Conservation (phyloP, 1,140 invertebrate species). For the Oryctes rhinoceros region DNA sequence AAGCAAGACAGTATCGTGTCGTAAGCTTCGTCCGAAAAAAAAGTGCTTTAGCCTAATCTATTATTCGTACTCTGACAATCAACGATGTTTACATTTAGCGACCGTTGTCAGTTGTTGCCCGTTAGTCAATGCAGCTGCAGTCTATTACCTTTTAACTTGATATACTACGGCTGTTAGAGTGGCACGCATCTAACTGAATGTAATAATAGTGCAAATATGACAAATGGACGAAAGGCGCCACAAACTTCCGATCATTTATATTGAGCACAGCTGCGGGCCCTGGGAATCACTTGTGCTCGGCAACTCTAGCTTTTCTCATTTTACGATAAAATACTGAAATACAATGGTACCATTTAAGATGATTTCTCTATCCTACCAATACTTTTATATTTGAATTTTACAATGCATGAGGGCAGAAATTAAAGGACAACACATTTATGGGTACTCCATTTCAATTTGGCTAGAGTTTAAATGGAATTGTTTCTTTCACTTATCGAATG, state of each 20-base stretch:
- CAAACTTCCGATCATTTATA: slow-evolving; percentile 62
- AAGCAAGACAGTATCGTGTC: too few species aligned
- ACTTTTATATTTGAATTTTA: too few species aligned
- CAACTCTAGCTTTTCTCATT: slow-evolving; percentile 39
- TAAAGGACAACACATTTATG: too few species aligned
- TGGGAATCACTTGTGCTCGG: slow-evolving; percentile 55
- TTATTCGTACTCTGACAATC: neutral
- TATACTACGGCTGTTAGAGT: slow-evolving; percentile 37
- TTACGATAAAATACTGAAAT: neutral
- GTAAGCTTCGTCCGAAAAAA: neutral
- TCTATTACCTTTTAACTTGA: slow-evolving; percentile 11
- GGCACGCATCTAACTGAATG: slow-evolving; percentile 53
- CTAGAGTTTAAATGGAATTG: too few species aligned
- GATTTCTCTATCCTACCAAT: too few species aligned
- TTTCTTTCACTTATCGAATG: too few species aligned
- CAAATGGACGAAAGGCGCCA: slow-evolving; percentile 60
- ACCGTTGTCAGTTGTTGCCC: too few species aligned
- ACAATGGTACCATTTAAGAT: too few species aligned
- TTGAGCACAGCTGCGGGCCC: slow-evolving; percentile 58
- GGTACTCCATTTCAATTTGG: too few species aligned
- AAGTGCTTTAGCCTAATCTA: neutral
- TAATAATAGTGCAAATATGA: slow-evolving; percentile 61
- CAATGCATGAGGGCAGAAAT: too few species aligned
- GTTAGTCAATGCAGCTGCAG: neutral
- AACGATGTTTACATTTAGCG: neutral